Evolutionary conservation across 2,113 vertebrate genomes (phyloP).

Genomic region (Pluvialis apricaria): DNA sequence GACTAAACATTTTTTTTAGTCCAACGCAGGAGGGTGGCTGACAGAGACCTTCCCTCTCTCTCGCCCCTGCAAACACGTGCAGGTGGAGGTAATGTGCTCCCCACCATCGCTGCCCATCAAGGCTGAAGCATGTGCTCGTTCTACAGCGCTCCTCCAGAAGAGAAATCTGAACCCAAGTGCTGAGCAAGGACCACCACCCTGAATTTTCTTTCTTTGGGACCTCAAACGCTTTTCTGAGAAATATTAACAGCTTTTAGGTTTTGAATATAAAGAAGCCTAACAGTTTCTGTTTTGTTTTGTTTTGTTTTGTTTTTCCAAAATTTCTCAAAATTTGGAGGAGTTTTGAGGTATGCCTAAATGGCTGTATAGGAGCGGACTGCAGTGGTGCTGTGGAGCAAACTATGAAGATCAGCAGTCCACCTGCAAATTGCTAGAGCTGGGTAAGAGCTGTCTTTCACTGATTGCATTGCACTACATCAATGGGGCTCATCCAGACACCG

Average conservation of each 20-base stretch:
- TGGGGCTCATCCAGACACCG: background rate
- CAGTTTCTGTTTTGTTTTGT: background rate
- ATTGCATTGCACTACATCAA: background rate
- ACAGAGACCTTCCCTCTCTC: background rate
- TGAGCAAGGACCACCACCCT: background rate
- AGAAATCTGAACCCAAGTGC: background rate
- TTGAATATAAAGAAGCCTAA: background rate
- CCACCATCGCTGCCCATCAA: background rate
- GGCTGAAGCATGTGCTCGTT: background rate
- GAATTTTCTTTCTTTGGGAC: background rate
- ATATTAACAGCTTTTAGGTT: background rate
- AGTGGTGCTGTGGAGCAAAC: background rate
- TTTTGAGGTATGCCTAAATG: too few relatives aligned
- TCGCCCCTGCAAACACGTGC: background rate
- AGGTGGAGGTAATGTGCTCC: background rate
- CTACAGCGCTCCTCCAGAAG: background rate
- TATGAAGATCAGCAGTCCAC: background rate
- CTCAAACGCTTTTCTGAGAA: background rate
- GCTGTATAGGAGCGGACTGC: background rate
- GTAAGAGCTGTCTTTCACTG: background rate
- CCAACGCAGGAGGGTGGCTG: fast-evolving
- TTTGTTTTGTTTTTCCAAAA: background rate
- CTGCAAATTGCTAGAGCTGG: background rate
- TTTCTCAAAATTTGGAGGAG: background rate
- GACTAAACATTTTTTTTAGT: background rate